Percentiles rank a stretch among this genome's conserved stretches.
Evolutionary conservation across 2,888 invertebrate genomes (phyloP).

Genomic region (Scrobipalpa atriplicella): DNA sequence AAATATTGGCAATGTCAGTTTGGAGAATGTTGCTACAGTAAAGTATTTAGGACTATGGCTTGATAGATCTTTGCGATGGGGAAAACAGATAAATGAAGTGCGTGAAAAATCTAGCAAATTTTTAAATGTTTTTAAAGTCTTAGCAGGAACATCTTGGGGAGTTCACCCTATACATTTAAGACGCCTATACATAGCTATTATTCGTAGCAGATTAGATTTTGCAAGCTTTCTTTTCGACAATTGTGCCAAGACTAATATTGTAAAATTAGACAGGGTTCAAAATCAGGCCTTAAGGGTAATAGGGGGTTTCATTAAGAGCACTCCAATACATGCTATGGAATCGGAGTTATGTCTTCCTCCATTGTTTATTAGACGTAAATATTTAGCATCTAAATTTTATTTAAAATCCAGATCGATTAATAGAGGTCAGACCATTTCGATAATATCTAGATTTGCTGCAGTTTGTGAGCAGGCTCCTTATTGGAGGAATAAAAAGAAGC

Average conservation of each 20-base stretch:
- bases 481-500: no score
- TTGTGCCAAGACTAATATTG: conserved; percentile 30
- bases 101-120: no score
- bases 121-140: no score
- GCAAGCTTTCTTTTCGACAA: conserved; percentile 31
- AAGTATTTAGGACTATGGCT: no score
- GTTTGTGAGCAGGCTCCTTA: no score
- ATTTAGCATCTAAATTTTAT: conserved; percentile 7
- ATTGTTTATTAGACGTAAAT: background rate
- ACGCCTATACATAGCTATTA: conserved; percentile 36
- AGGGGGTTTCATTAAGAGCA: conserved; percentile 36
- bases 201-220: conserved; percentile 40
- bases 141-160: background rate
- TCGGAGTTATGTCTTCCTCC: background rate
- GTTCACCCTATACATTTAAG: conserved; percentile 29
- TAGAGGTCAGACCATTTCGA: no score
- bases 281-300: conserved; percentile 36
- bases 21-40: no score
- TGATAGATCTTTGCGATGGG: no score
- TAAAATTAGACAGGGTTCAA: conserved; percentile 36
- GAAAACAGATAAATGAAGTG: no score
- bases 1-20: no score
- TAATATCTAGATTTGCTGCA: no score
- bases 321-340: conserved; percentile 38
- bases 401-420: background rate